Evolutionary conservation across 2,888 invertebrate species (phyloP).

Genomic region (Eurois occulta): DNA sequence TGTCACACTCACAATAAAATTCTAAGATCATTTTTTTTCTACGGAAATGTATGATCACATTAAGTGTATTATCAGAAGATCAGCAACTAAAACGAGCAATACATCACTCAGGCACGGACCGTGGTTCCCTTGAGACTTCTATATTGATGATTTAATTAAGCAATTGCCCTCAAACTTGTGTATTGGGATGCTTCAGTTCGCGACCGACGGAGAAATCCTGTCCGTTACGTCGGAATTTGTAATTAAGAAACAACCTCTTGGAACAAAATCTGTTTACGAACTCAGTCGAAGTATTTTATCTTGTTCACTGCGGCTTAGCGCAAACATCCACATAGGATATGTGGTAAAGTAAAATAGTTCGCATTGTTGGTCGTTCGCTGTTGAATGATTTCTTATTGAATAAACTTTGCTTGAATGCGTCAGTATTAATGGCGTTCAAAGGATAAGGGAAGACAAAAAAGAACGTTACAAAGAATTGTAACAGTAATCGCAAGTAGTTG

Average conservation of each 20-base stretch:
- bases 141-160: conserved; percentile 87
- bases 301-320: conserved; percentile 70
- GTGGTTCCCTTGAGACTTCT: conserved; percentile 68
- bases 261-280: conserved; percentile 83
- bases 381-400: conserved; percentile 64
- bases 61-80: conserved; percentile 23
- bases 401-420: conserved; percentile 42
- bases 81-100: conserved; percentile 67
- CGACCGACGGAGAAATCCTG: conserved; percentile 73
- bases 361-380: conserved; percentile 66
- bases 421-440: conserved; percentile 19
- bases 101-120: conserved; percentile 71
- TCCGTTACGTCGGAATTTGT: conserved; percentile 82
- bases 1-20: not conserved
- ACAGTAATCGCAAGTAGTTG: not conserved
- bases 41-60: not conserved
- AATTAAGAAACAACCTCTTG: conserved; percentile 85
- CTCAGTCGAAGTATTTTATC: conserved; percentile 78
- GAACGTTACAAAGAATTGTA: not conserved
- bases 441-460: conserved; percentile 42
- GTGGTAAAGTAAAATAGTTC: conserved; percentile 73
- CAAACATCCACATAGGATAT: conserved; percentile 66
- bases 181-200: conserved; percentile 70
- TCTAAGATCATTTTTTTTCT: not conserved
- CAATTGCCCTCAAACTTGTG: conserved; percentile 76